Percentiles rank a stretch among this genome's conserved stretches.
phyloP scores from a whole-genome alignment of 2,113 vertebrate genomes.

The Zosterops pallidus region DNA sequence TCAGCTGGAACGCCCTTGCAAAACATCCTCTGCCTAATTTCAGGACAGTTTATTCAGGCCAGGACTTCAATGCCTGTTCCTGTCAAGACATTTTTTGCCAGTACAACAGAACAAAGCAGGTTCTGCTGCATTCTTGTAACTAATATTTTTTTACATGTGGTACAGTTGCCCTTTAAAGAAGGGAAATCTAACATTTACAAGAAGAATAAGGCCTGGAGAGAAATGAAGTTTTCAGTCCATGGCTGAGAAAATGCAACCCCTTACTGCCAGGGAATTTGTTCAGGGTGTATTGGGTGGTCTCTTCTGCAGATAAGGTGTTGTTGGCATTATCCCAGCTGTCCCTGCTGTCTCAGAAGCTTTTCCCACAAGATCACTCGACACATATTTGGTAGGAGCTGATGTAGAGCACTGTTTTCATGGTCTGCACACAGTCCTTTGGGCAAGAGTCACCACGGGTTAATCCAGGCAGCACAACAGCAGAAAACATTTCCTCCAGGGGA shows the following conservation, averaged over 20 bases:
- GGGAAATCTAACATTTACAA: background rate
- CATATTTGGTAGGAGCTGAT: background rate
- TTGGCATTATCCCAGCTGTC: background rate
- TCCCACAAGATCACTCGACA: background rate
- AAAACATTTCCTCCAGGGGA: background rate
- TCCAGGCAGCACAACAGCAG: background rate
- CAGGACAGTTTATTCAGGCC: background rate
- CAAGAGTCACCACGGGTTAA: background rate
- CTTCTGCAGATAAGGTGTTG: background rate
- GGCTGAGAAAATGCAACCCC: background rate
- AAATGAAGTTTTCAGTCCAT: background rate
- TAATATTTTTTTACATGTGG: background rate
- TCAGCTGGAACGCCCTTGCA: background rate
- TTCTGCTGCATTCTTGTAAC: background rate
- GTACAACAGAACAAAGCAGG: background rate
- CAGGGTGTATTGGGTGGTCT: rapidly evolving
- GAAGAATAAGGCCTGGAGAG: background rate
- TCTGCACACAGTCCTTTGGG: background rate
- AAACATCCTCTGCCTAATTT: background rate
- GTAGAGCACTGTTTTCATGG: background rate
- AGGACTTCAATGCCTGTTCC: rapidly evolving
- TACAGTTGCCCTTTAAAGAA: background rate
- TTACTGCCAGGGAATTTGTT: background rate
- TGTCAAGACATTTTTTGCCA: background rate
- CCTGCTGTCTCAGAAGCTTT: background rate